Base-by-base conservation (phyloP, 2,113 vertebrate species). In the Nycticryphes semicollaris region DNA sequence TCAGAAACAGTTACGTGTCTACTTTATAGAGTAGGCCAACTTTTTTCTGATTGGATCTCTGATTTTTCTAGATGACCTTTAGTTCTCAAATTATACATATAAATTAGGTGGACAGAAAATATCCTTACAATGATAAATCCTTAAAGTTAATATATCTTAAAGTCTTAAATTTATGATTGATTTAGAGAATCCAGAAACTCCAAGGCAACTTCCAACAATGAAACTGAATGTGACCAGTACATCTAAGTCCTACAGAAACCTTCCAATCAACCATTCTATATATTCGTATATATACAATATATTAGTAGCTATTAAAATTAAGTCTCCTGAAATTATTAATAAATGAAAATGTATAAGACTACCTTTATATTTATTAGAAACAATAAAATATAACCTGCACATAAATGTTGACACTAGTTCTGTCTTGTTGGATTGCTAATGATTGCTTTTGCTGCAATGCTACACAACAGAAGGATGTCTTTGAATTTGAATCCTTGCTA, bases 381-480 rank as follows among this genome's bases (percentile, higher is more conserved):
- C 4, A 85, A n/a, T 75, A 94, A 96, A 89, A 70, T 87, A 78
- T 53, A 69, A 87, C 89, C n/a, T 84, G 10, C 48, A 35, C 72
- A 10, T 79, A 91, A 67, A 93, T 41, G 23, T 30, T 51, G 66
- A 63, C 41, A 62, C 4, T 54, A 33, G 33, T 64, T 96, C 63
- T 95, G 70, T 39, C 39, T 68, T 84, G 48, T 45, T 74, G 39
- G n/a, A 80, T 67, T 93, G 4, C 17, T 88, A 89, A 66, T 64
- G 95, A 91, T 84, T 96, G 70, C 20, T 66, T 93, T 84, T 94
- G 30, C 11, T 95, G 27, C 15, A 7, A 28, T 75, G 72, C 70
- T 84, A 41, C 12, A 28, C 57, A 83, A 72, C 6, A 86, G 78
- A 89, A 59, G 47, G 10, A 15, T 63, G 24, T 27, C 39, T 86